Evolutionary conservation across 2,113 vertebrate genomes (phyloP), one percentile per base, ranked within the genome.

Genomic region (Gopherus flavomarginatus): DNA sequence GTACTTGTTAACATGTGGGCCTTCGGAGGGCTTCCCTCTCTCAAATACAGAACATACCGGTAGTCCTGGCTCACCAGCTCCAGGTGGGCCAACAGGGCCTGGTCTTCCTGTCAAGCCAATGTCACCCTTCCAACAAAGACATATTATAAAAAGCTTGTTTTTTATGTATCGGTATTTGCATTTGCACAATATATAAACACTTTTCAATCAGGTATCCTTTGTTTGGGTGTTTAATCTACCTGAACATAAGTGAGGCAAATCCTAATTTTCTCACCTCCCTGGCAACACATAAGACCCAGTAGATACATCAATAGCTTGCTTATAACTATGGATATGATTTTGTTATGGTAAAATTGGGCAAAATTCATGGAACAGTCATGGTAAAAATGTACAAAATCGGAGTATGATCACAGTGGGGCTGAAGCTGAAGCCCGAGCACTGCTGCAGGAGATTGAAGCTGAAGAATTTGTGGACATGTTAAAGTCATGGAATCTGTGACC

Each of bases 21-120:
- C 87, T n/a, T 4, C 12, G 72, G 31, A 93, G 44, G 31, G 86
- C 91, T 94, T 54, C 13, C 14, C 86, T 88, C 10, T 44, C 69
- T 90, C 22, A 79, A 81, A 47, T 42, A 62, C 72, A 94, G 44
- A 89, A 98, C 99, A 97, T 98, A 99, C 99, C 97, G 88, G 97
- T 86, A 96, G 96, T 95, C 99, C 99, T 52, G 97, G 98, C 97
- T 99, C 99, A 90, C 99, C 99, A 85, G 98, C 69, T 80, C 99
- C 99, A 3, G 97, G 98, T 52, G 98, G 99, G 56, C 99, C 99
- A 89, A 90, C 94, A 79, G 99, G 99, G 38, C 99, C 99, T 0
- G 97, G 88, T 95, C 99, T 97, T 47, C 99, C 99, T 94, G 98
- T 98, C 96, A 98, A 97, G 85, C 99, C 99, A 3, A 96, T 97